A percentile compares a stretch with the other conserved stretches of the same genome.
Evolutionary conservation across 2,888 invertebrate species (phyloP).

Genomic region (Saturnia japonica): DNA sequence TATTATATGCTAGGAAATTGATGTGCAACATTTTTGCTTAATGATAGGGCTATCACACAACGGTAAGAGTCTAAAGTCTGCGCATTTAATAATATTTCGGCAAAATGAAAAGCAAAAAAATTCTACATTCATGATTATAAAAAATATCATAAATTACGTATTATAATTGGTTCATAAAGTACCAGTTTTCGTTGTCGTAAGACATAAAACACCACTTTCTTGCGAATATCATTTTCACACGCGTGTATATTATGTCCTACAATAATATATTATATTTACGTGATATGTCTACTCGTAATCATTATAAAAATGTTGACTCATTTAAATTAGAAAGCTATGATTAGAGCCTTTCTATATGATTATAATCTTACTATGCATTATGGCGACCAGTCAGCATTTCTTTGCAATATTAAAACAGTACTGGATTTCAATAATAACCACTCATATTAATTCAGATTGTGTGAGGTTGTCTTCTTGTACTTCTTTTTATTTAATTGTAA

Average conservation of each 20-base stretch:
- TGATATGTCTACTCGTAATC: background rate
- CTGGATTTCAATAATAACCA: no score
- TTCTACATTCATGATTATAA: background rate
- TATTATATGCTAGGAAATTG: background rate
- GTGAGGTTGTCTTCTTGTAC: no score
- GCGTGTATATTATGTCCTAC: background rate
- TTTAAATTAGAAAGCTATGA: background rate
- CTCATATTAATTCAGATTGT: no score
- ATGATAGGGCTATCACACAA: background rate
- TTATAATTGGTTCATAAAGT: background rate
- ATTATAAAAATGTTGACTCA: conserved; percentile 3
- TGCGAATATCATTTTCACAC: background rate
- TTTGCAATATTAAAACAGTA: background rate
- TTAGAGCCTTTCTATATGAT: background rate
- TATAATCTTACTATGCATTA: background rate
- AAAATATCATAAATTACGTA: background rate
- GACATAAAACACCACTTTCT: conserved; percentile 4
- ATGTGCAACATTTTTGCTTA: background rate
- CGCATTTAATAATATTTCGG: background rate
- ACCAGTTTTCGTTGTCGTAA: background rate
- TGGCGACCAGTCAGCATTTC: background rate
- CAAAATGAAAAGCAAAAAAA: background rate
- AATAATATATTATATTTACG: background rate
- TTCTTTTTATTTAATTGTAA: no score
- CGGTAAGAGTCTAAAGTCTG: background rate